Evolutionary conservation across 2,113 vertebrate genomes (phyloP).

Genomic region (Pavo muticus): DNA sequence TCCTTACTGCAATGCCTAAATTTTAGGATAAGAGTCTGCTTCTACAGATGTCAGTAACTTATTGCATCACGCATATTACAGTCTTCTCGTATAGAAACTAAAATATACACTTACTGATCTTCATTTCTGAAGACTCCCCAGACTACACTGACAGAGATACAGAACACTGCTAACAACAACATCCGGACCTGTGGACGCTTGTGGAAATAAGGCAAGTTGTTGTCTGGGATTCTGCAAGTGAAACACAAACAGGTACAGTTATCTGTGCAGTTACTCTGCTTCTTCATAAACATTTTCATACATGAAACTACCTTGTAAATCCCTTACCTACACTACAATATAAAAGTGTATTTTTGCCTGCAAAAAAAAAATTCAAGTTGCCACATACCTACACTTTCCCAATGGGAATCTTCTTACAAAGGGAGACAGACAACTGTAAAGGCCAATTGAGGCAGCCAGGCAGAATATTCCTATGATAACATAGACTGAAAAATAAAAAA

Average conservation of each 20-base stretch:
- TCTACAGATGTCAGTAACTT: background rate
- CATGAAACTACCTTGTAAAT: background rate
- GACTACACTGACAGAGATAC: slow-evolving; percentile 84
- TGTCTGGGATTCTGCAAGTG: slow-evolving; percentile 84
- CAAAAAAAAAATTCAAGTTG: background rate
- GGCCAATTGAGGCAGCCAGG: slow-evolving; percentile 91
- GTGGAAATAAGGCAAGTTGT: slow-evolving; percentile 92
- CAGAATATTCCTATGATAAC: slow-evolving; percentile 95
- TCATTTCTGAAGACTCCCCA: slow-evolving; percentile 95
- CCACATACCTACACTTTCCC: slow-evolving; percentile 90
- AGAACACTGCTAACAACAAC: slow-evolving; percentile 87
- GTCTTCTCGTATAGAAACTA: background rate
- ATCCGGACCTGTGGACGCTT: slow-evolving; percentile 90
- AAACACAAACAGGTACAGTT: slow-evolving; percentile 3
- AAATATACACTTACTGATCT: slow-evolving; percentile 87
- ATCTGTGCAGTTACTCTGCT: background rate
- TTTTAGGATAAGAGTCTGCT: background rate
- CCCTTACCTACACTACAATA: background rate
- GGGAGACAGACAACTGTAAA: slow-evolving; percentile 94
- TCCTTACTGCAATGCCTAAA: background rate
- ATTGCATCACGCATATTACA: background rate
- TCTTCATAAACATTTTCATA: background rate
- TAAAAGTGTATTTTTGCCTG: background rate
- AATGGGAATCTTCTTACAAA: slow-evolving; percentile 89
- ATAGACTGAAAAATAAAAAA: slow-evolving; percentile 80